Percentiles rank a stretch among this genome's conserved stretches.
Evolutionary conservation across 37 sponge, comb jelly and placozoan genomes (phyloP).

Genomic region (Bolinopsis microptera): DNA sequence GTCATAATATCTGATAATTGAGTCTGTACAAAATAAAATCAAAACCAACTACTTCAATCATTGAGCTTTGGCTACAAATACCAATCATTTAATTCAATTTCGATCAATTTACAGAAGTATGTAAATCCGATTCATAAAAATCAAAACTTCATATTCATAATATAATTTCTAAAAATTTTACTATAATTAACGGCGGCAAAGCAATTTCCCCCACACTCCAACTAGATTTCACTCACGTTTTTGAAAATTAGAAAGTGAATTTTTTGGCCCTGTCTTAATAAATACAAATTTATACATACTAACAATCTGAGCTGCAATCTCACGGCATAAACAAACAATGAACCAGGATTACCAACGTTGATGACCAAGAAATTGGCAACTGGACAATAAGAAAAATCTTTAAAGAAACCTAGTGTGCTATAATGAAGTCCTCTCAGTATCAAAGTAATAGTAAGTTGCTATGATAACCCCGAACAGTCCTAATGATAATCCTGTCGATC

Average conservation of each 20-base stretch:
- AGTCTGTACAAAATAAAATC: neutral
- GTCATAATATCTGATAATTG: neutral
- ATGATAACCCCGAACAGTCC: constrained; percentile 55
- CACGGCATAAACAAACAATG: neutral
- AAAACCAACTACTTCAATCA: neutral
- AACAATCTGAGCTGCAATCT: neutral
- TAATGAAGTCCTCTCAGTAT: neutral
- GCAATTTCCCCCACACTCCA: neutral
- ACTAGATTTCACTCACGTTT: neutral
- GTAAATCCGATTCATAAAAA: neutral
- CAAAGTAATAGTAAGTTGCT: constrained; percentile 39
- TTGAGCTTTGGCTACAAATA: neutral
- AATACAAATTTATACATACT: neutral
- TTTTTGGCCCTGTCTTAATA: neutral
- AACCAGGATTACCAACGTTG: neutral
- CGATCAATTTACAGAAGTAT: neutral
- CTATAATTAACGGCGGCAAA: neutral
- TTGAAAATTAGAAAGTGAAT: neutral
- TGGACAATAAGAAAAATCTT: neutral
- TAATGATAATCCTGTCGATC: constrained; percentile 31
- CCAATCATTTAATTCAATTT: neutral
- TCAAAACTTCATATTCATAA: neutral
- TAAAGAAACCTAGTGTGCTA: neutral
- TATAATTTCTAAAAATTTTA: neutral
- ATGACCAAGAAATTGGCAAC: too few species aligned